phyloP scores from a whole-genome alignment of 2,888 invertebrate genomes.

The Rotaria sp. region DNA sequence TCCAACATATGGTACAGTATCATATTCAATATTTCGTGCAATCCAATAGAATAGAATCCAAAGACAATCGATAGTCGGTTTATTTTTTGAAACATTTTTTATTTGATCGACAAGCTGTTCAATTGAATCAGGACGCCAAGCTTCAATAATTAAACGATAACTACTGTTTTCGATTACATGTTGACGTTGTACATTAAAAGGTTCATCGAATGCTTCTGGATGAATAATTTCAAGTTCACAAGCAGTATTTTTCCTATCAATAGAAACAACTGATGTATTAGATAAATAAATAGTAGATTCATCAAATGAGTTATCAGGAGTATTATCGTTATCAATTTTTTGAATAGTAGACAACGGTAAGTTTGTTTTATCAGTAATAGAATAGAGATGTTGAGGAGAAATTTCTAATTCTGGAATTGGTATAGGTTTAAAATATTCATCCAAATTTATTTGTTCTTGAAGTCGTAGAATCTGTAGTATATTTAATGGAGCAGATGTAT shows the following conservation, averaged over 20 bases:
- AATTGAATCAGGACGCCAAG: neutral
- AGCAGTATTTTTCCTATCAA: neutral
- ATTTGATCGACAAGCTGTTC: neutral
- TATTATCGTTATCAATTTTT: neutral
- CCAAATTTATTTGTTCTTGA: neutral
- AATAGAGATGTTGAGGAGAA: neutral
- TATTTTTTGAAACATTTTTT: neutral
- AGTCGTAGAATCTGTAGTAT: neutral
- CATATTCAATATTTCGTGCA: conserved; percentile 1
- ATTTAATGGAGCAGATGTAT: neutral
- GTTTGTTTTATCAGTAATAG: neutral
- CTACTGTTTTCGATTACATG: neutral
- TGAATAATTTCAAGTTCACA: neutral
- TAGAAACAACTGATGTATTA: neutral
- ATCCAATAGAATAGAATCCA: neutral
- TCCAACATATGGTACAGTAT: neutral
- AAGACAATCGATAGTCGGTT: neutral
- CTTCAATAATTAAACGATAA: neutral
- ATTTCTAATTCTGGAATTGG: neutral
- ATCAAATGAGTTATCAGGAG: neutral
- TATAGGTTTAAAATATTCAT: neutral
- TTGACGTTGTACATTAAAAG: neutral
- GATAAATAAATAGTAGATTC: neutral
- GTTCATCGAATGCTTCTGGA: neutral
- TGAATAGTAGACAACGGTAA: neutral